Conservation (phyloP, 2,888 invertebrate genomes). For the Ichneumoninae sp. region DNA sequence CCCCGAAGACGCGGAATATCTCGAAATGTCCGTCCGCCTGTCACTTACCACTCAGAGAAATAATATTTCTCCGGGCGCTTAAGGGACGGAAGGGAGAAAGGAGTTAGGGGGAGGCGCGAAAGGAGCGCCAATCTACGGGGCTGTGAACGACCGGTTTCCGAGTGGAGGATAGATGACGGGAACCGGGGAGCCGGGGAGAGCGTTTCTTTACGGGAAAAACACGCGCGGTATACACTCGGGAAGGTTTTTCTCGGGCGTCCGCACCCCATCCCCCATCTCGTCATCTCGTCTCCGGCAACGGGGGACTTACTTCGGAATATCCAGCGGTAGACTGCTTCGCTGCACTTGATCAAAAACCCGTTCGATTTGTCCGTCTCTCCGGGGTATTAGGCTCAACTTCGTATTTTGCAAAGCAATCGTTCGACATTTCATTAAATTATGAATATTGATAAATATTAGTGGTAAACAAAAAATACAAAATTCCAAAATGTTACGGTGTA, state of each 20-base stretch:
- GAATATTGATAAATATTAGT: too few species aligned
- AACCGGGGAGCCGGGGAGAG: constrained; percentile 33
- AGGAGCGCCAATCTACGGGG: constrained; percentile 5
- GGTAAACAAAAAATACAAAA: not conserved
- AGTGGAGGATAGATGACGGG: constrained; percentile 13
- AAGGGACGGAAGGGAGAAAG: constrained; percentile 55
- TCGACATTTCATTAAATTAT: not conserved
- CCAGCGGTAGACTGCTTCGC: constrained; percentile 19
- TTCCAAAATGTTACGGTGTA: not conserved
- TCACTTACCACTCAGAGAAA: constrained; percentile 80
- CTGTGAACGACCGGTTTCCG: not conserved
- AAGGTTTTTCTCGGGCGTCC: constrained; percentile 40
- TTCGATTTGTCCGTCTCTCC: constrained; percentile 6
- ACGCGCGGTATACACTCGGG: constrained; percentile 10
- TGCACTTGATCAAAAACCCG: constrained; percentile 24
- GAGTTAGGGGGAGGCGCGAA: constrained; percentile 19
- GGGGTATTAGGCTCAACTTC: not conserved
- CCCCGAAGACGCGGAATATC: constrained; percentile 73
- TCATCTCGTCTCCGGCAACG: constrained; percentile 21
- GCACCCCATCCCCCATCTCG: not conserved
- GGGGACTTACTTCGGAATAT: constrained; percentile 45
- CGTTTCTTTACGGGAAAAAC: constrained; percentile 15
- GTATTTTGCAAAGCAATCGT: not conserved
- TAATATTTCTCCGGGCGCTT: constrained; percentile 76
- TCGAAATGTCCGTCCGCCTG: constrained; percentile 77